Evolutionary conservation across 2,797 vertebrate species (phyloP), one percentile per base, ranked within the genome.

Genomic region (Nannoperca obscura): DNA sequence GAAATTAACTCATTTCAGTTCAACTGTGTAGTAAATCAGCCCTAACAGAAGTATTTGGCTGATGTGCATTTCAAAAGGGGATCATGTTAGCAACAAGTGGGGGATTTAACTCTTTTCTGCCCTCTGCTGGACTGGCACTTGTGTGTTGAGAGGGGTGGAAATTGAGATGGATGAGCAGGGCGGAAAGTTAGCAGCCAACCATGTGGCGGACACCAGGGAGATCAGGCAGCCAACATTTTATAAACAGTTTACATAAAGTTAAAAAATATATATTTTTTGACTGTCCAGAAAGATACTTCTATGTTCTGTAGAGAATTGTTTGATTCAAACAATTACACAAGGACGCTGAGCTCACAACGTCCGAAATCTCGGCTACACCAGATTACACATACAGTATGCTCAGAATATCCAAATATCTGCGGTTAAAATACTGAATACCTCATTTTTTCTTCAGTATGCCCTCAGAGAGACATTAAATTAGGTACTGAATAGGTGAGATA

Each of bases 81-180:
- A 50, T 69, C 38, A 44, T 71, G 27, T 59, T 22, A 38, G 80
- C 71, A 86, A 88, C 71, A 83, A 80, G 65, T 71, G 62, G 84
- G 86, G 85, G 81, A 38, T 69, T 85, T 83, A 76, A 85, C 88
- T 90, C 86, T 67, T 71, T 73, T 80, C 86, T 90, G 93, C 93
- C 92, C 93, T 71, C 93, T 94, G 93, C 90, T 94, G 93, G 93
- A 87, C n/a, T 36, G 73, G 78, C 61, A 78, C 15, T 62, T 15
- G 15, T 47, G 2, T 50, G 30, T 7, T 36, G 34, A 58, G 54
- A 67, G n/a, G 73, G 74, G 71, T 68, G 50, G 32, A 54, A 78
- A 71, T 32, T 38, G 47, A n/a, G n/a, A 65, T 11, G 5, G 34
- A 62, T 42, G 50, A 44, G 53, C 57, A 66, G 34, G 8, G 4